Evolutionary conservation across 2,113 vertebrate genomes (phyloP), one percentile per base, ranked within the genome.

Genomic region (cattle (Bos taurus)): DNA sequence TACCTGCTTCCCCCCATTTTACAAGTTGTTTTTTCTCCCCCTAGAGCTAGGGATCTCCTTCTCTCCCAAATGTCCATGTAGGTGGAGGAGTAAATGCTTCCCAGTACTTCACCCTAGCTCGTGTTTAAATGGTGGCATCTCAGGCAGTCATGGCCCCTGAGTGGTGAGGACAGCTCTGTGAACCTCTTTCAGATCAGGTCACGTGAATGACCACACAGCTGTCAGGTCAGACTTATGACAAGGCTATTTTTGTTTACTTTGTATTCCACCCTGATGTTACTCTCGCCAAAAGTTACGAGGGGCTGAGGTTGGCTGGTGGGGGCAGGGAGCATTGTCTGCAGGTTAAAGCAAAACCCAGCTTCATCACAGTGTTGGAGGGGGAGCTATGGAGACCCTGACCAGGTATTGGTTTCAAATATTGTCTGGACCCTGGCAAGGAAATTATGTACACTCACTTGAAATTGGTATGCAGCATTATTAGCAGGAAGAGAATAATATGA

Each of bases 401-500:
- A 50, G 57, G 14, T 90, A 81, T 95, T 28, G 7, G 89, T 96
- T 97, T 97, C 91, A 93, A 98, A 98, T 95, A 89, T 91, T 97
- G 59, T 96, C 94, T 96, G 93, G 93, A 96, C 93, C 95, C 80
- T 95, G 85, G 98, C 78, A 97, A 97, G 93, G 81, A 95, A 97
- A 92, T 93, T 95, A 97, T 90, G 96, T 81, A 96, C 88, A 97
- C 97, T 98, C 95, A 95, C 97, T 84, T 50, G 3, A 97, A 50
- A 8, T 90, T 97, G 94, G 93, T 94, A 96, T 95, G 94, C 60
- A 95, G 30, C 3, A 5, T 95, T 97, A 93, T 98, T 98, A 97
- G 94, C 96, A 98, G 91, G 62, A 97, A 81, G 93, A 97, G 91
- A 97, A 97, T 96, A 98, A 98, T 96, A 96, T 96, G 80, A 93